phyloP scores from a whole-genome alignment of 2,888 invertebrate species.

The Nineta flava region DNA sequence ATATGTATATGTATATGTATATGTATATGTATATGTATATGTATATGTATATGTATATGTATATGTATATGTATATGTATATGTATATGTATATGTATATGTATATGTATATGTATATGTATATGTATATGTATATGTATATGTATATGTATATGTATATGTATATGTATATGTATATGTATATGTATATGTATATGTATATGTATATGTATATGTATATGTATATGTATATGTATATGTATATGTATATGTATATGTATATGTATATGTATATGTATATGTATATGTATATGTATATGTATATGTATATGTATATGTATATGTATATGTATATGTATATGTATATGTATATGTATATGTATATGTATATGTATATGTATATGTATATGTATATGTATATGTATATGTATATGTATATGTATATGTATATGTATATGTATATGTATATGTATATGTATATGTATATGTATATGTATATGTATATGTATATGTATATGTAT shows the following conservation, averaged over 20 bases:
- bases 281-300: not conserved
- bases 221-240: conserved; percentile 2
- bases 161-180: conserved; percentile 2
- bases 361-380: conserved; percentile 1
- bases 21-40: too few species aligned
- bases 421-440: not conserved
- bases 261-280: conserved; percentile 7
- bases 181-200: conserved; percentile 4
- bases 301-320: not conserved
- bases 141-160: conserved; percentile 4
- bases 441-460: not conserved
- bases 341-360: not conserved
- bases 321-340: not conserved
- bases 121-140: conserved; percentile 7
- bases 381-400: not conserved
- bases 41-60: too few species aligned
- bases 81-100: not conserved
- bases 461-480: not conserved
- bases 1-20: too few species aligned
- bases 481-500: not conserved
- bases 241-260: conserved; percentile 1
- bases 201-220: conserved; percentile 1
- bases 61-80: too few species aligned
- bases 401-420: not conserved
- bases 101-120: conserved; percentile 6